Evolutionary conservation across 1,140 invertebrate genomes (phyloP).

Genomic region (Drosophila nigrodunni): DNA sequence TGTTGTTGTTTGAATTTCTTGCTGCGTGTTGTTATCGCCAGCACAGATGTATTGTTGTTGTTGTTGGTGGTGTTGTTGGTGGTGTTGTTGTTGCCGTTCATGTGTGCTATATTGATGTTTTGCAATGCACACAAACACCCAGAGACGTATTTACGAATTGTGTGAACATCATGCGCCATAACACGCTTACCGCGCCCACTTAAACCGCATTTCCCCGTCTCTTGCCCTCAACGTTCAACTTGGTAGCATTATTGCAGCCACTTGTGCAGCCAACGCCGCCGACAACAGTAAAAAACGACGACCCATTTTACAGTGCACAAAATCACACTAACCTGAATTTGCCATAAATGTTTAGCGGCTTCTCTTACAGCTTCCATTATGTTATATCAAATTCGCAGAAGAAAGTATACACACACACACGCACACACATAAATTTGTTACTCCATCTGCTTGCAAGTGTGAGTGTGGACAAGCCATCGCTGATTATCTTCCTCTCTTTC

Average conservation of each 20-base stretch:
- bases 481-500: constrained; percentile 38
- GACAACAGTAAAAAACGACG: constrained; percentile 34
- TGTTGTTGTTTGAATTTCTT: constrained; percentile 43
- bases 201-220: background rate
- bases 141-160: constrained; percentile 13
- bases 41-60: constrained; percentile 67
- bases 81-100: constrained; percentile 21
- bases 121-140: constrained; percentile 45
- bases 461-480: constrained; percentile 35
- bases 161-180: constrained; percentile 39
- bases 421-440: background rate
- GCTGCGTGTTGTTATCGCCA: constrained; percentile 65
- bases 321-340: constrained; percentile 81
- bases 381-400: constrained; percentile 62
- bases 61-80: constrained; percentile 42
- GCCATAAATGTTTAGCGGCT: constrained; percentile 63
- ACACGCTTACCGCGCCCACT: constrained; percentile 3
- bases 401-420: constrained; percentile 30
- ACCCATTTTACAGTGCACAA: constrained; percentile 75
- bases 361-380: constrained; percentile 62
- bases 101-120: constrained; percentile 65
- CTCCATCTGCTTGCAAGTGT: background rate
- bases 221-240: background rate
- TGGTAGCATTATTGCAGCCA: constrained; percentile 58
- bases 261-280: constrained; percentile 50